Evolutionary conservation across 2,888 invertebrate genomes (phyloP).

Genomic region (Catotricha subobsoleta): DNA sequence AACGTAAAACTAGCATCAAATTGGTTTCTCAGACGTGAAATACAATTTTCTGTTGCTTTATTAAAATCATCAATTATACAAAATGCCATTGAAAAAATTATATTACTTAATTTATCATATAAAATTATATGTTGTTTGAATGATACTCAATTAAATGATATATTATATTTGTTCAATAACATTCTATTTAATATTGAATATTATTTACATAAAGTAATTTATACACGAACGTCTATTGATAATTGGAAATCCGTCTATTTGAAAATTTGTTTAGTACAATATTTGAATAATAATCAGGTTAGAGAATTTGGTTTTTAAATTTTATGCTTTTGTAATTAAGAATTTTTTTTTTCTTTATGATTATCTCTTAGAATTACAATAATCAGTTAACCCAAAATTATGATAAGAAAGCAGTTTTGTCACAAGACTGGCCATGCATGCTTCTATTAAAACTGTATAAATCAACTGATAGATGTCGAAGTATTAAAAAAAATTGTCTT

Average conservation of each 20-base stretch:
- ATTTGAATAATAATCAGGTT: neutral
- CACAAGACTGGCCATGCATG: constrained; percentile 64
- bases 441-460: constrained; percentile 31
- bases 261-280: neutral
- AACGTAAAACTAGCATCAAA: constrained; percentile 3
- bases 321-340: no score
- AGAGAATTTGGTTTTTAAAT: neutral
- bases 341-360: no score
- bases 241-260: neutral
- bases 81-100: neutral
- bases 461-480: no score
- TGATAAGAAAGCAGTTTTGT: constrained; percentile 43
- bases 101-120: neutral
- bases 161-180: constrained; percentile 4
- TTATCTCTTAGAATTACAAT: no score
- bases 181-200: constrained; percentile 3
- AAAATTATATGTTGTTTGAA: constrained; percentile 4
- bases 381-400: neutral
- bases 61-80: neutral
- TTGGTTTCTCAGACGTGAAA: constrained; percentile 7
- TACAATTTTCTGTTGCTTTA: neutral
- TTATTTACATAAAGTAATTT: constrained; percentile 4
- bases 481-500: no score
- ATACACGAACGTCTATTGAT: neutral
- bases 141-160: neutral